Percentiles rank a stretch among this genome's conserved stretches.
These are phyloP conservation scores for Cotesia vestalis DNA, from an alignment of 1,140 invertebrate genomes.

Conservation along the genomic window DNA sequence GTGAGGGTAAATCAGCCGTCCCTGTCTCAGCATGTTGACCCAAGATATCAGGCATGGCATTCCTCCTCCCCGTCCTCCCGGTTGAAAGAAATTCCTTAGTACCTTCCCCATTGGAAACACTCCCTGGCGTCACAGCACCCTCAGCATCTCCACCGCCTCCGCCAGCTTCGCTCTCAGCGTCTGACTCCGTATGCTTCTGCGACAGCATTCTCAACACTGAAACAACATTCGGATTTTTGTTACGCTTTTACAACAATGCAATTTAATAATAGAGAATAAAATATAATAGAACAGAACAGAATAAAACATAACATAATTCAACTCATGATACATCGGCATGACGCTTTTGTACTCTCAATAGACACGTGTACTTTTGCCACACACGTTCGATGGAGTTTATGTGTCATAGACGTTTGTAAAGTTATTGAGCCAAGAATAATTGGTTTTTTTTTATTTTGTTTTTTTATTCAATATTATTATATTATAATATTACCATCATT, in stretches of 20 bases:
- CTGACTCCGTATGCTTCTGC: slow-evolving; percentile 52
- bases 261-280: slow-evolving; percentile 6
- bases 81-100: slow-evolving; percentile 79
- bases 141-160: slow-evolving; percentile 49
- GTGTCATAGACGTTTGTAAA: no score
- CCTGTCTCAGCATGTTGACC: slow-evolving; percentile 72
- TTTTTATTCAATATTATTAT: neutral
- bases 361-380: no score
- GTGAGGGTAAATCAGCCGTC: slow-evolving; percentile 75
- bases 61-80: slow-evolving; percentile 79
- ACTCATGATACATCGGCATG: neutral
- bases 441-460: no score
- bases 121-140: slow-evolving; percentile 52
- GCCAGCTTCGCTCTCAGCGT: slow-evolving; percentile 44
- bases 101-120: slow-evolving; percentile 55
- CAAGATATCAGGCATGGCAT: slow-evolving; percentile 81
- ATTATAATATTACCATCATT: neutral
- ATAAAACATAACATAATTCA: neutral
- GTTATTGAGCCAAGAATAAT: no score
- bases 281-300: neutral
- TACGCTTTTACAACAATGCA: neutral
- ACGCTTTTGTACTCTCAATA: no score
- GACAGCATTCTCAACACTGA: slow-evolving; percentile 59
- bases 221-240: slow-evolving; percentile 38
- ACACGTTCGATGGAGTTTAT: no score